A percentile compares a stretch with the other conserved stretches of the same genome.
Evolutionary conservation across 2,113 vertebrate species (phyloP).

Genomic region (Lagopus leucura): DNA sequence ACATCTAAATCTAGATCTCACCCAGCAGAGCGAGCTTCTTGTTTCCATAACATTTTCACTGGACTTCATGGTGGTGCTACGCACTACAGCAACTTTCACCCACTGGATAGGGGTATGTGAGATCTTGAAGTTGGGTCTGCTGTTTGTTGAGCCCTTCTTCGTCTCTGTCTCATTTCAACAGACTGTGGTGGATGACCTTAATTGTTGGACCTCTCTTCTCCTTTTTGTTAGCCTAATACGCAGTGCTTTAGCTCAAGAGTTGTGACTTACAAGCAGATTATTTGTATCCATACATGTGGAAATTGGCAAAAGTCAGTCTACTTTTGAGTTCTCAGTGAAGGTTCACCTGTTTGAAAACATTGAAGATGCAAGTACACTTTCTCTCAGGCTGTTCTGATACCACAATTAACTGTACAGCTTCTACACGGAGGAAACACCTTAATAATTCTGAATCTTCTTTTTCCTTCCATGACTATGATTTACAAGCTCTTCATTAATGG

Average conservation of each 20-base stretch:
- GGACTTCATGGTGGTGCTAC: neutral
- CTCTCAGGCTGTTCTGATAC: neutral
- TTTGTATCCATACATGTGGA: fast-evolving
- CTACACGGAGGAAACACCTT: neutral
- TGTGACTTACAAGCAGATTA: neutral
- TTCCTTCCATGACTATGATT: neutral
- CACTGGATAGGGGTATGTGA: neutral
- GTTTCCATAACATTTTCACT: neutral
- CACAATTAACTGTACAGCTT: neutral
- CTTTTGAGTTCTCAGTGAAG: neutral
- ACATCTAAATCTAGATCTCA: neutral
- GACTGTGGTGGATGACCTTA: neutral
- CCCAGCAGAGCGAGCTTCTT: neutral
- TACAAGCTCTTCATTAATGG: neutral
- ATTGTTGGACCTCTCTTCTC: neutral
- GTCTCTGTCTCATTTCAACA: neutral
- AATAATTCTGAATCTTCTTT: neutral
- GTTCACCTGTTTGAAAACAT: neutral
- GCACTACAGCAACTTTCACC: too few relatives aligned
- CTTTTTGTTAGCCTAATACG: neutral
- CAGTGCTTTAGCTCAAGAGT: neutral
- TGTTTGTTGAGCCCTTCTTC: neutral
- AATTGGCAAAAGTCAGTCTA: neutral
- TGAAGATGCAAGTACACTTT: neutral
- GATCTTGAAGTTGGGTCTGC: neutral